Evolutionary conservation across 2,113 vertebrate genomes (phyloP), one percentile per base, ranked within the genome.

Genomic region (Numida meleagris): DNA sequence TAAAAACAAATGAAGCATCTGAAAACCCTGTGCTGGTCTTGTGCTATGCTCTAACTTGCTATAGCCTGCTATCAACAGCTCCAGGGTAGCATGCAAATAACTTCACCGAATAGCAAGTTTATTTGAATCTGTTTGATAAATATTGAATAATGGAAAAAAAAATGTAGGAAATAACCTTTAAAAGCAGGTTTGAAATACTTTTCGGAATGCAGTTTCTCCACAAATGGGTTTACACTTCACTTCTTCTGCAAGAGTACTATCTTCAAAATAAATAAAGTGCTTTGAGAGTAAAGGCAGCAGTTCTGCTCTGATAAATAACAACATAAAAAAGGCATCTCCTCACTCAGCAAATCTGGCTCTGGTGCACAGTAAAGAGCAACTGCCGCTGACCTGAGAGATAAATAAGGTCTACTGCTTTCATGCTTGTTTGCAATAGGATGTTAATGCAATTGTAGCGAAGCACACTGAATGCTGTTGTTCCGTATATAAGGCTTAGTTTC

Each of bases 311-410:
- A 78, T 83, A 86, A 96, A 71, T 2, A 74, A 62, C 53, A 74
- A 16, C 61, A 86, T 91, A 92, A 95, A 94, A 74, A 1, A 0
- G 0, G 82, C 46, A 80, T 42, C 67, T 77, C 33, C 62, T 73
- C 76, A 86, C 51, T 89, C 96, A 92, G 94, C 89, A 91, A 80
- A 84, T 66, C 79, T 89, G 82, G 55, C 76, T 70, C 72, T 6
- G 4, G 43, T 88, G 89, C 51, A 88, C 65, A 80, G 78, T 78
- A 63, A 89, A 80, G 68, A 95, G 94, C 16, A 42, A 85, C 63
- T 77, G 79, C 70, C 83, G 87, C 89, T 86, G 91, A 86, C 75
- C 48, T 19, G 50, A 0, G 33, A 89, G 79, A 90, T 51, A 91
- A 94, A 82, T 65, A 89, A 92, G 14, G 82, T 74, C 79, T 36